phyloP scores from a whole-genome alignment of 2,888 invertebrate genomes.

The Orthosia gracilis region DNA sequence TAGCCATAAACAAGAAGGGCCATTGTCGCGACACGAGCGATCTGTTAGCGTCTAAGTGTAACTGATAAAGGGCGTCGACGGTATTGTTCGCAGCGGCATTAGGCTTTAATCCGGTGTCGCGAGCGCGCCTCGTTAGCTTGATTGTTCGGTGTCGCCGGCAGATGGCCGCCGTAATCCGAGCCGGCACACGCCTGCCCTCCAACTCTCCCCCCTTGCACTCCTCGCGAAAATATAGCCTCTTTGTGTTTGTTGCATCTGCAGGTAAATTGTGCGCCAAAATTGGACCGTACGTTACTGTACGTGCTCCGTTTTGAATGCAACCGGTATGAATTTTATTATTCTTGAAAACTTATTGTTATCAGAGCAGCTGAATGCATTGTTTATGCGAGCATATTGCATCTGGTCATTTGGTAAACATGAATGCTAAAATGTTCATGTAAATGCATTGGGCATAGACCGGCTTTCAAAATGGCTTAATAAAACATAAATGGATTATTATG shows the following conservation, averaged over 20 bases:
- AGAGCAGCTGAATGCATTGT: conserved; percentile 76
- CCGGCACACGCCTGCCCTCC: conserved; percentile 71
- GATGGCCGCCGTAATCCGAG: conserved; percentile 90
- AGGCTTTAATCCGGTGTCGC: conserved; percentile 89
- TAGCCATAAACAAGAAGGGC: conserved; percentile 88
- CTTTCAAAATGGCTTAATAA: conserved; percentile 30
- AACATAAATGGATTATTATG: conserved; percentile 28
- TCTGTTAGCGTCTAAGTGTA: conserved; percentile 89
- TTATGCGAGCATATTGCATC: conserved; percentile 62
- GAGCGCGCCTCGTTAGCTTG: conserved; percentile 89
- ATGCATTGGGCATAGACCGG: conserved; percentile 25
- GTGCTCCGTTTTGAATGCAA: conserved; percentile 84
- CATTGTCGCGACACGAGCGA: conserved; percentile 87
- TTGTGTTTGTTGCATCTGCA: conserved; percentile 91
- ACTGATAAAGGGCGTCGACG: conserved; percentile 85
- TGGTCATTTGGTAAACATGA: conserved; percentile 63
- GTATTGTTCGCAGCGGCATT: conserved; percentile 88
- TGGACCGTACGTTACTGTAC: conserved; percentile 85
- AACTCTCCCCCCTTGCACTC: conserved; percentile 54
- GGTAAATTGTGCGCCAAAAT: conserved; percentile 90
- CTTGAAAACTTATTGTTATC: conserved; percentile 88
- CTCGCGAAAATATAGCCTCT: conserved; percentile 81
- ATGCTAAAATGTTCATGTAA: conserved; percentile 50
- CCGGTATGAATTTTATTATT: conserved; percentile 86
- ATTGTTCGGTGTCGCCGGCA: conserved; percentile 89